A percentile compares a stretch with the other conserved stretches of the same genome.
Evolutionary conservation across 1,140 invertebrate genomes (phyloP).

Genomic region (Saxidomus purpurata): DNA sequence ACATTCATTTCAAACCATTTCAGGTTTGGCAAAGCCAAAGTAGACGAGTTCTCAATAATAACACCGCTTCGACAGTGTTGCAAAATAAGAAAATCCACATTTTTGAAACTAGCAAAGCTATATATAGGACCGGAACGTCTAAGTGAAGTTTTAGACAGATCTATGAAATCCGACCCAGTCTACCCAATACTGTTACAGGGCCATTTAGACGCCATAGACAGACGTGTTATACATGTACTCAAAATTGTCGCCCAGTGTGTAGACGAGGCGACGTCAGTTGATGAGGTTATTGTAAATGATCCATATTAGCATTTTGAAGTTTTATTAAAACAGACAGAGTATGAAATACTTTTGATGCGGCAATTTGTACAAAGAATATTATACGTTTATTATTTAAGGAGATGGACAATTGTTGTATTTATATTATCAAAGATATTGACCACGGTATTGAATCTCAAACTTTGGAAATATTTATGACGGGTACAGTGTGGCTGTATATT

Average conservation of each 20-base stretch:
- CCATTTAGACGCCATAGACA: constrained; percentile 38
- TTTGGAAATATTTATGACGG: too few relatives aligned
- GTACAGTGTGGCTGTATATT: too few relatives aligned
- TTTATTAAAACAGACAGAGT: too few relatives aligned
- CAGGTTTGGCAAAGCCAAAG: constrained; percentile 47
- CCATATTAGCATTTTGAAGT: not conserved
- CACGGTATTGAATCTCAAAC: too few relatives aligned
- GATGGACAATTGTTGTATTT: too few relatives aligned
- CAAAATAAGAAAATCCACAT: constrained; percentile 42
- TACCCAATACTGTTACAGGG: constrained; percentile 41
- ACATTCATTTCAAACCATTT: constrained; percentile 9
- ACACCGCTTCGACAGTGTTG: constrained; percentile 47
- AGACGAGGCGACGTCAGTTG: not conserved
- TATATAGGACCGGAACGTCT: constrained; percentile 52
- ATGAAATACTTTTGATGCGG: too few relatives aligned
- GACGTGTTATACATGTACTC: constrained; percentile 35
- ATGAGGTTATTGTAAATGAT: constrained; percentile 12
- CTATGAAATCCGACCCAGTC: constrained; percentile 32
- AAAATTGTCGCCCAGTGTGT: constrained; percentile 29
- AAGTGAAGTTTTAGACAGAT: constrained; percentile 29
- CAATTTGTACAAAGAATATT: too few relatives aligned
- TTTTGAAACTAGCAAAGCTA: constrained; percentile 34
- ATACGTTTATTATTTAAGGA: too few relatives aligned
- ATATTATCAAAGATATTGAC: too few relatives aligned
- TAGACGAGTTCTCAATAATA: constrained; percentile 48